Conservation (phyloP, 1,140 invertebrate species). For the Choristoneura fumiferana region DNA sequence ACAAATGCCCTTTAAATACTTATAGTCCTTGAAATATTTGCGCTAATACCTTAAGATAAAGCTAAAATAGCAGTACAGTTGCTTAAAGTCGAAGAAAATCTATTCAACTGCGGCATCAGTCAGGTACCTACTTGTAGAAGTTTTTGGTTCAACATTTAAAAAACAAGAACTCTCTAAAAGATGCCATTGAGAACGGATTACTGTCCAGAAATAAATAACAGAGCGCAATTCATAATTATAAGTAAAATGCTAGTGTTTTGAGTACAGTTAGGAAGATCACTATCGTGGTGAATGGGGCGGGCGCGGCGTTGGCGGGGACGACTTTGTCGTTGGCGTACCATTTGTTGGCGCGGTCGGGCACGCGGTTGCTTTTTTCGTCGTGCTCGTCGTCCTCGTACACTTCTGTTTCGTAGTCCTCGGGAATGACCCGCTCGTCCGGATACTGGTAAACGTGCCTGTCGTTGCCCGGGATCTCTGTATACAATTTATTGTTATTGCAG, state of each 20-base stretch:
- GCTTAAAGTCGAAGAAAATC: too few species aligned
- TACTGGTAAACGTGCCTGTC: conserved; percentile 67
- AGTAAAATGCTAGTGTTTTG: conserved; percentile 35
- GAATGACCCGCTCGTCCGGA: conserved; percentile 53
- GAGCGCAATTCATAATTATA: conserved; percentile 25
- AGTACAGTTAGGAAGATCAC: conserved; percentile 41
- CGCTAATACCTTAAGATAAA: too few species aligned
- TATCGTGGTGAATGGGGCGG: conserved; percentile 23
- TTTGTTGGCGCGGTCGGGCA: conserved; percentile 68
- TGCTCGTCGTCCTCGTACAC: conserved; percentile 58
- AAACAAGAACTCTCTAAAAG: too few species aligned
- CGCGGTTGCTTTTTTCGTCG: conserved; percentile 59
- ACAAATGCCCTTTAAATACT: too few species aligned
- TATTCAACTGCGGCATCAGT: too few species aligned
- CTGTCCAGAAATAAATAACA: neutral
- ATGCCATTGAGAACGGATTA: too few species aligned
- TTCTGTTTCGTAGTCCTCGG: conserved; percentile 65
- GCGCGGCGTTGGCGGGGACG: conserved; percentile 38
- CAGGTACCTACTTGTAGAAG: too few species aligned
- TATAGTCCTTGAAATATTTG: too few species aligned
- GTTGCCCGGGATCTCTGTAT: conserved; percentile 68
- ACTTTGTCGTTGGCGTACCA: conserved; percentile 71
- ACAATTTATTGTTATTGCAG: conserved; percentile 11
- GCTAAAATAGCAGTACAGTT: too few species aligned
- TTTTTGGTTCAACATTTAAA: too few species aligned